These are phyloP conservation scores for Sphinx pinastri DNA, from an alignment of 2,888 invertebrate genomes.

Conservation along the genomic window DNA sequence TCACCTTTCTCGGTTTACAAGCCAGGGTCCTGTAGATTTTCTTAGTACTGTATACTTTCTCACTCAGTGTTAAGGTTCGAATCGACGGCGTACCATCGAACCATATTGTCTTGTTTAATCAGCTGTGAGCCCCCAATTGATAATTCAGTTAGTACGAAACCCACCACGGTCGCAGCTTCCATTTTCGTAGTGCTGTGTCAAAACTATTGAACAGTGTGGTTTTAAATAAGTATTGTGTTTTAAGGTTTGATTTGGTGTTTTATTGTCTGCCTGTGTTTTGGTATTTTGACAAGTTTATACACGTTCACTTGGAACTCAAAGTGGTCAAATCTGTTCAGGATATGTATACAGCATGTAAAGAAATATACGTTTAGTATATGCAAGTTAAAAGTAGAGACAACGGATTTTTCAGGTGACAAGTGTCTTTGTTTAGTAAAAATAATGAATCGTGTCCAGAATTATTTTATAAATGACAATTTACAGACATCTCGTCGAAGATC, in stretches of 20 bases:
- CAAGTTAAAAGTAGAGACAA: background rate
- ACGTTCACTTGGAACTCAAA: background rate
- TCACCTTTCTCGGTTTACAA: slow-evolving; percentile 40
- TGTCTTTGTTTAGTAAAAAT: too few species aligned
- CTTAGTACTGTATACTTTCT: slow-evolving; percentile 58
- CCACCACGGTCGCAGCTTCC: slow-evolving; percentile 31
- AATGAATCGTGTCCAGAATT: too few species aligned
- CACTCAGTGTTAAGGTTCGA: slow-evolving; percentile 57
- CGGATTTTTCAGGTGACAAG: background rate
- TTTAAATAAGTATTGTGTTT: slow-evolving; percentile 20
- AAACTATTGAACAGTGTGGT: slow-evolving; percentile 11
- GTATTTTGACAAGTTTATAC: slow-evolving; percentile 10
- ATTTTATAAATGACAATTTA: too few species aligned
- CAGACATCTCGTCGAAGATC: too few species aligned
- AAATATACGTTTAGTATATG: background rate
- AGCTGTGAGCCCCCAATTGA: slow-evolving; percentile 78
- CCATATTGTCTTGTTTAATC: slow-evolving; percentile 70
- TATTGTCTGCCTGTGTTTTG: slow-evolving; percentile 15
- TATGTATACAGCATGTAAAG: background rate
- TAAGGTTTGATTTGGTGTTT: background rate
- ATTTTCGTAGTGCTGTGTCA: slow-evolving; percentile 24
- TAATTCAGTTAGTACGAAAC: slow-evolving; percentile 70
- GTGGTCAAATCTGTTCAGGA: background rate
- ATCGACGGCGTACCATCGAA: slow-evolving; percentile 53
- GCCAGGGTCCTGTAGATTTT: slow-evolving; percentile 40